phyloP scores from a whole-genome alignment of 2,797 vertebrate species.

The Cephalopachus bancanus region DNA sequence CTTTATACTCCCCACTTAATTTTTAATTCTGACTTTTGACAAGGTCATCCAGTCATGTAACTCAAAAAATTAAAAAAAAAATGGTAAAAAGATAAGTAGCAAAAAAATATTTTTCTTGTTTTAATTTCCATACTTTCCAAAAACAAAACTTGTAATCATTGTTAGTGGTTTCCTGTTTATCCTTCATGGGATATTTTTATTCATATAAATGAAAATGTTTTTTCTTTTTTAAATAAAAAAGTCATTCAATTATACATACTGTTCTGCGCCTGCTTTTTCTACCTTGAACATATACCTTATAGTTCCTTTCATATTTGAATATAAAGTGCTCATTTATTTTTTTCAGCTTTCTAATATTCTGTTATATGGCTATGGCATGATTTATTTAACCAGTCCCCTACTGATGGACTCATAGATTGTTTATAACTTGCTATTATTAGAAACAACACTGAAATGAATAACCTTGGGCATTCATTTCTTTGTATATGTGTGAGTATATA shows the following conservation, averaged over 20 bases:
- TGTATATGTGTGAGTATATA: background rate
- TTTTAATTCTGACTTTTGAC: slow-evolving; percentile 32
- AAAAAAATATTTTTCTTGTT: background rate
- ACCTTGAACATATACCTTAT: background rate
- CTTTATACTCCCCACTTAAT: background rate
- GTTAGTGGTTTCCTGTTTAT: background rate
- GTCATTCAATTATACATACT: background rate
- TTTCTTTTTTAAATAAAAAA: background rate
- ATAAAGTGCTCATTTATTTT: background rate
- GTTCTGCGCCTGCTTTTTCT: background rate
- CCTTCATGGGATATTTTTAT: background rate
- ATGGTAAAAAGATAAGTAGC: background rate
- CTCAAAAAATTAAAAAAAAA: background rate
- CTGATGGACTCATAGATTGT: background rate
- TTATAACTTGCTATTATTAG: background rate
- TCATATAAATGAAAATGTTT: background rate
- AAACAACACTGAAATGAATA: background rate
- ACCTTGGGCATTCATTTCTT: background rate
- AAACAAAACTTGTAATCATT: background rate
- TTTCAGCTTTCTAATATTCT: background rate
- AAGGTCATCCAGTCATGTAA: background rate
- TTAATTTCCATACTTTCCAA: background rate
- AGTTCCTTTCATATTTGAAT: slow-evolving; percentile 36
- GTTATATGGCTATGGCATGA: background rate
- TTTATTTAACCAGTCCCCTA: background rate